Evolutionary conservation across 2,113 vertebrate species (phyloP).

Genomic region (Hucho hucho): DNA sequence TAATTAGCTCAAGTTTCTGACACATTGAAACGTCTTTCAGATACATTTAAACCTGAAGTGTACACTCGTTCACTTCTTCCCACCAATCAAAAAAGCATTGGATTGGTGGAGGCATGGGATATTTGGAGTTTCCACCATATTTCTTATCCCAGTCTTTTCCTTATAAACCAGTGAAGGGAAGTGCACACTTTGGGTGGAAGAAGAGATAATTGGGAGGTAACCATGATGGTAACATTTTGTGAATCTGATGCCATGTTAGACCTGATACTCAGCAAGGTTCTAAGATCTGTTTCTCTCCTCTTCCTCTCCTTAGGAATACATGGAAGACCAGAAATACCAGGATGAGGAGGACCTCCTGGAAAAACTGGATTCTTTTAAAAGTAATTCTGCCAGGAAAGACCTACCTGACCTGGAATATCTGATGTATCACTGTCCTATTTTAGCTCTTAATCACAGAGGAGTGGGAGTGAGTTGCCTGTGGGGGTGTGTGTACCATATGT

Average conservation of each 20-base stretch:
- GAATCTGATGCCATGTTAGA: no score
- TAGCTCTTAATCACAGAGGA: not conserved
- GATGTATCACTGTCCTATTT: slow-evolving; percentile 7
- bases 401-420: not conserved
- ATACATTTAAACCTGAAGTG: not conserved
- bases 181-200: no score
- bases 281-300: not conserved
- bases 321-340: slow-evolving; percentile 93
- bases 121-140: no score
- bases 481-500: not conserved
- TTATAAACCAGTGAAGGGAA: no score
- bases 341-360: slow-evolving; percentile 90
- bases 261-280: not conserved
- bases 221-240: no score
- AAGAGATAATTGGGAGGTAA: no score
- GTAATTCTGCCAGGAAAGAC: slow-evolving; percentile 60
- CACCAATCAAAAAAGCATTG: no score
- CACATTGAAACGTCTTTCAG: not conserved
- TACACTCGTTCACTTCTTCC: no score
- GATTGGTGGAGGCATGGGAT: no score
- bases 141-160: no score
- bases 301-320: slow-evolving; percentile 79
- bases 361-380: slow-evolving; percentile 91
- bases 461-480: not conserved
- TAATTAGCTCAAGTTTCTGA: not conserved